Evolutionary conservation across 2,888 invertebrate genomes (phyloP), one percentile per base, ranked within the genome.

Genomic region (Epirrita christyi): DNA sequence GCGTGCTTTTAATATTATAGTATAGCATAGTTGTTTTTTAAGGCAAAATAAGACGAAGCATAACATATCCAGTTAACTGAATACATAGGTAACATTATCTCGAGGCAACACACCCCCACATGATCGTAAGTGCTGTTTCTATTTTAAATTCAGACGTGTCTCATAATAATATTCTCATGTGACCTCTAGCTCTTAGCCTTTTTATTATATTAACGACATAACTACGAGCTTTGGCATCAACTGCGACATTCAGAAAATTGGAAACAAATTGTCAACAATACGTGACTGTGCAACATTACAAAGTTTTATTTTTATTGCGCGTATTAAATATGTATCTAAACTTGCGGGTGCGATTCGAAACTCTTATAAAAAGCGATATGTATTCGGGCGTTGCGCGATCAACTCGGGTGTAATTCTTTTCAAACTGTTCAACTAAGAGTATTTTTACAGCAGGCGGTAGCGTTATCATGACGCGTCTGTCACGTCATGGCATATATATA

Each of bases 341-440:
- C 67, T 68, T 59, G 62, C 50, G 52, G 61, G 65, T 62, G 67
- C 64, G 60, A 59, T 46, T 58, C 55, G 59, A 56, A 59, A 70
- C 61, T 63, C 66, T 70, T 71, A 62, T 64, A 66, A 63, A 67
- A 68, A 72, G 63, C 70, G 71, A 73, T 65, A 66, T 54, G 59
- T 54, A 49, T 48, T 32, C 42, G 65, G 74, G 70, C 67, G 65
- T 70, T 69, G 69, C 64, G 65, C 64, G 68, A 73, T 66, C 70
- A 73, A 70, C 71, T 74, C 74, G 72, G 66, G 68, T 70, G 78
- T 72, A 80, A 76, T 74, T 76, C 78, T 80, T 80, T 85, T 81
- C 74, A 81, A 76, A 76, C 71, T 75, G 76, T 73, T 76, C 71
- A 73, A 73, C 72, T 77, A 75, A 72, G 76, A 75, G 72, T 78